Base-by-base conservation (phyloP, 2,797 vertebrate species). In the Denticeps clupeoides region DNA sequence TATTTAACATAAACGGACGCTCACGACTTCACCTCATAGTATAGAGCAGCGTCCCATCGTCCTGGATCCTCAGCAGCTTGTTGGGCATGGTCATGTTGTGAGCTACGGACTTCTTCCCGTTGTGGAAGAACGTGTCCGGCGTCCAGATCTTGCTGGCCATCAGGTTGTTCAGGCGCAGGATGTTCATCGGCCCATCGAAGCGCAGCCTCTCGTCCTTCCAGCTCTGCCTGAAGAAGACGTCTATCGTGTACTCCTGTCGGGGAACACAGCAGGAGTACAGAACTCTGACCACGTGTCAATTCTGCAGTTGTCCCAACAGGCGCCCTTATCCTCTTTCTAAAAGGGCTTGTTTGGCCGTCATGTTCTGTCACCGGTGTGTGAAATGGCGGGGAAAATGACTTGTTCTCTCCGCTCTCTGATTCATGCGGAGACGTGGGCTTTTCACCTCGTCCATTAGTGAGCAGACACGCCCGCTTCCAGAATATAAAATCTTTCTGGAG, bases 121-220 rank as follows among this genome's bases (percentile, higher is more conserved):
- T 98, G 65, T 98, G 93, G 76, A 98, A 98, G 80, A 98, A 98
- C 4, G 94, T 98, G 60, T 98, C 94, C 9, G 94, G 94, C 26
- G 94, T 98, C 93, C 94, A 98, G 72, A 98, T 98, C 78, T 98
- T 98, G 81, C 93, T 97, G 45, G 94, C 94, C 94, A 98, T 98
- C 71, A 98, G 78, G 68, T 98, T 98, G 79, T 97, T 98, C 65
- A 98, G 73, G 42, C 93, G 88, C 58, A 98, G 81, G 59, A 95
- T 93, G 29, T 94, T 92, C 94, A 98, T 98, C 1, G 94, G 94
- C 4, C 94, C 94, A n/a, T 90, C 81, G 65, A 98, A 98, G 53
- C 81, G 93, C 69, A 98, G 76, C 53, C 94, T 82, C 57, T 98
- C 94, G 24, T 98, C 94, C 73, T 92, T 92, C 94, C 94, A 98